These are phyloP conservation scores for Hippotragus niger DNA, from an alignment of 2,113 vertebrate genomes.

Conservation along the genomic window DNA sequence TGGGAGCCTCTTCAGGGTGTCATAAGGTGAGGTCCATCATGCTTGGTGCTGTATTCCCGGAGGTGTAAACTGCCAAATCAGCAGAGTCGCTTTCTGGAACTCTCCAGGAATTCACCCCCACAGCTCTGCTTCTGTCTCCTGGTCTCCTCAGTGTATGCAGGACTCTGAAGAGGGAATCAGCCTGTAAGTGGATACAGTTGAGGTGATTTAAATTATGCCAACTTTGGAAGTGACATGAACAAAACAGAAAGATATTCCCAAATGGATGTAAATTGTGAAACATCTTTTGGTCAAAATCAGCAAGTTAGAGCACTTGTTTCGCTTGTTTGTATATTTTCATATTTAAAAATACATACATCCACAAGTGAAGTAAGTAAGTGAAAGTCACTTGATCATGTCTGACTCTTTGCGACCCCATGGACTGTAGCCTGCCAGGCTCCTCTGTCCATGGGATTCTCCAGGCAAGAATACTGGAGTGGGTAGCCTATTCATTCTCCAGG, in stretches of 20 bases:
- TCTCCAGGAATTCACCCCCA: not conserved
- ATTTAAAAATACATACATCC: not conserved
- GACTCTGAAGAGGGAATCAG: not conserved
- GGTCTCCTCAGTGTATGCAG: not conserved
- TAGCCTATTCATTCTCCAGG: not conserved
- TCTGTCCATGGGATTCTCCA: not conserved
- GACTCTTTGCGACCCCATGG: not conserved
- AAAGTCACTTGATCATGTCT: not conserved
- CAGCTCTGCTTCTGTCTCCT: not conserved
- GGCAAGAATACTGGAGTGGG: not conserved
- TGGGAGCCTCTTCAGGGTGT: conserved; percentile 22
- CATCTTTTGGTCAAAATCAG: not conserved
- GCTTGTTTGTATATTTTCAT: not conserved
- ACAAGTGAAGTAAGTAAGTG: not conserved
- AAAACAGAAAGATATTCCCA: not conserved
- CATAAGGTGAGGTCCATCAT: not conserved
- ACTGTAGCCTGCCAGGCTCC: not conserved
- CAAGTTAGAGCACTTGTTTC: not conserved
- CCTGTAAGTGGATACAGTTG: not conserved
- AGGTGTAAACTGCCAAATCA: conserved; percentile 12
- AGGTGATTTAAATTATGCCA: not conserved
- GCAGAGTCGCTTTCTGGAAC: conserved; percentile 7
- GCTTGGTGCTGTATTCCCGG: not conserved
- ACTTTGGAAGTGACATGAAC: not conserved
- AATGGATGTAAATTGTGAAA: not conserved